Evolutionary conservation across 1,140 invertebrate species (phyloP), one percentile per base, ranked within the genome.

Genomic region (Drosophila parabipectinata): DNA sequence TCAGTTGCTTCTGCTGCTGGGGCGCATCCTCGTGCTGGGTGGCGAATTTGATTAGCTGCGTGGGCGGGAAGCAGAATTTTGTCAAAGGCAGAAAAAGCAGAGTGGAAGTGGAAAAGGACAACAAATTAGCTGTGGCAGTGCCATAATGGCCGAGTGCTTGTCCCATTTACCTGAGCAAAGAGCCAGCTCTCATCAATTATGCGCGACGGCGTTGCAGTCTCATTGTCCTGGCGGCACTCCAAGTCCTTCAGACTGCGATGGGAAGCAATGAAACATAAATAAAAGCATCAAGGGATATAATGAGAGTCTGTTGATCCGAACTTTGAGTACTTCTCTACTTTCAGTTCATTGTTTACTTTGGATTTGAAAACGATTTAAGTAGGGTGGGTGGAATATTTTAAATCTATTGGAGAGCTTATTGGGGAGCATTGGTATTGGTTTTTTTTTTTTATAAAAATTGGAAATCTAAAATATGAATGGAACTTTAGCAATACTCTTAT

Each of bases 141-240:
- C 48, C 64, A 60, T 76, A 79, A 74, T 60, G 58, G 54, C 14
- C 45, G 41, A 69, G 73, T 69, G 60, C 53, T 75, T 58, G 47
- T 59, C 48, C 58, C 67, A 91, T 79, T 90, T 75, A 91, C 90
- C 90, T 91, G 87, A 18, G 69, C 77, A 73, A 92, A 91, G 51
- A 92, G 76, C 91, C 91, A 92, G 72, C 82, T 83, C 77, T 92
- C 91, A 77, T 92, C 91, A 79, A 92, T 91, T 75, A 91, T 90
- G 76, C 79, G 81, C 69, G 79, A 76, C 69, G 83, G 45, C 63
- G 72, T 50, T 53, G 67, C 79, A 50, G 67, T 50, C 28, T 58
- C 64, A 79, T 83, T 87, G 67, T 79, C 62, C 76, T 72, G 59
- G 32, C 72, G 59, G 53, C 72, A 64, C 72, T 88, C 76, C 52